phyloP scores from a whole-genome alignment of 2,888 invertebrate genomes.

The Miltochrista miniata region DNA sequence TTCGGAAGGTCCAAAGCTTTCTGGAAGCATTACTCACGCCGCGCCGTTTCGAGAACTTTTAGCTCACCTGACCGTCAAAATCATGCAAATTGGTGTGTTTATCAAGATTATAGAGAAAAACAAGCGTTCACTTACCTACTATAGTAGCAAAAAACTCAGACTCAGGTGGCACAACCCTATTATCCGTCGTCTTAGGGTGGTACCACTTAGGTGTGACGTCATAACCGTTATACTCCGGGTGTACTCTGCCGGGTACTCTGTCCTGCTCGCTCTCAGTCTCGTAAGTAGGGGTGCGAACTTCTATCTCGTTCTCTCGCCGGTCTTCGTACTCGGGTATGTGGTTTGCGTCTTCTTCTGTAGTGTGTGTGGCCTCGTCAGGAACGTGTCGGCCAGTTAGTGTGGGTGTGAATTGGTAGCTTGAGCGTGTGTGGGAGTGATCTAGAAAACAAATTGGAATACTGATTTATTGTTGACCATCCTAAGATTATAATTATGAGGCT shows the following conservation, averaged over 20 bases:
- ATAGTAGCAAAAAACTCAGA: conserved; percentile 78
- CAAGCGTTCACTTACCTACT: conserved; percentile 59
- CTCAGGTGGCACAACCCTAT: conserved; percentile 74
- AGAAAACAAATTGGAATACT: conserved; percentile 5
- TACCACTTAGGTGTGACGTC: conserved; percentile 78
- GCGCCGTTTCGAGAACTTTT: too few relatives aligned
- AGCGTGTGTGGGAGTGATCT: conserved; percentile 62
- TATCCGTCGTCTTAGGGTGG: conserved; percentile 75
- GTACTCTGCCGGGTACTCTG: conserved; percentile 54
- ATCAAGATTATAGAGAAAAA: background rate
- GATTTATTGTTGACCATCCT: background rate
- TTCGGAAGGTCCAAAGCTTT: too few relatives aligned
- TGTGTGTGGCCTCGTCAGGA: conserved; percentile 64
- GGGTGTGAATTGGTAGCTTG: conserved; percentile 65
- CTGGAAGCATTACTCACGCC: too few relatives aligned
- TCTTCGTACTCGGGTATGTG: conserved; percentile 72
- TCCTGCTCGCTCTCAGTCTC: conserved; percentile 60
- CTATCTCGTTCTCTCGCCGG: conserved; percentile 59
- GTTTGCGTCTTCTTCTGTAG: conserved; percentile 78
- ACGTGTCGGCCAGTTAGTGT: conserved; percentile 53
- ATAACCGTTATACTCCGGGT: conserved; percentile 73
- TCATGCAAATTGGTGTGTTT: too few relatives aligned
- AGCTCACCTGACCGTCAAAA: too few relatives aligned
- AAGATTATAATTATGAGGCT: too few relatives aligned
- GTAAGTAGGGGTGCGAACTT: conserved; percentile 63